phyloP scores from a whole-genome alignment of 2,797 vertebrate genomes.

The Carapus acus region DNA sequence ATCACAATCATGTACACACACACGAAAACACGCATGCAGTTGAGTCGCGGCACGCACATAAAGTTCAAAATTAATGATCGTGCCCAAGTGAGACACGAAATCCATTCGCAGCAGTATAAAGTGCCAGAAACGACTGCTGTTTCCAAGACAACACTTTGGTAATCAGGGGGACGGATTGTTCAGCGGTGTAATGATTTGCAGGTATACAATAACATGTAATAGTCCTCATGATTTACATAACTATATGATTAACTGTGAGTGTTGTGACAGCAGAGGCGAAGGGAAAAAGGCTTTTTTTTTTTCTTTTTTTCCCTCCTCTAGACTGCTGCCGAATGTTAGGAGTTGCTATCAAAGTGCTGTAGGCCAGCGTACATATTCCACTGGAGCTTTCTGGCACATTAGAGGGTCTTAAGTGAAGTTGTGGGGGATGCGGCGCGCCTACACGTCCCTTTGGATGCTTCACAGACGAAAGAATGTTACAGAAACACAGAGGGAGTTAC shows the following conservation, averaged over 20 bases:
- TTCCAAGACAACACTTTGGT: conserved; percentile 52
- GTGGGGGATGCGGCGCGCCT: conserved; percentile 19
- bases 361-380: conserved; percentile 10
- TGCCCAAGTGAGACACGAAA: conserved; percentile 12
- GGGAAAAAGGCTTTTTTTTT: conserved; percentile 1
- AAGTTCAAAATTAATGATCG: conserved; percentile 29
- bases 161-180: conserved; percentile 32
- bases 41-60: conserved; percentile 4
- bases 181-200: conserved; percentile 17
- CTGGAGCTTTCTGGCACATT: not conserved
- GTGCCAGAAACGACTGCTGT: conserved; percentile 27
- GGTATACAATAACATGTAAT: conserved; percentile 18
- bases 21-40: conserved; percentile 11
- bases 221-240: conserved; percentile 25
- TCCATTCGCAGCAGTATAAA: conserved; percentile 8
- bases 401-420: conserved; percentile 8
- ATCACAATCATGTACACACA: conserved; percentile 11
- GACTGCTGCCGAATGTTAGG: conserved; percentile 8
- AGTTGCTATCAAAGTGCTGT: conserved; percentile 17
- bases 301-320: too few species aligned
- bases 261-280: not conserved
- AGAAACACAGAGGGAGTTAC: not conserved
- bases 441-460: conserved; percentile 12
- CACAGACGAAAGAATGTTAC: conserved; percentile 12
- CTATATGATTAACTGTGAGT: conserved; percentile 20